Base-by-base conservation (phyloP, 2,797 vertebrate species). In the Paramormyrops hopkinsi region DNA sequence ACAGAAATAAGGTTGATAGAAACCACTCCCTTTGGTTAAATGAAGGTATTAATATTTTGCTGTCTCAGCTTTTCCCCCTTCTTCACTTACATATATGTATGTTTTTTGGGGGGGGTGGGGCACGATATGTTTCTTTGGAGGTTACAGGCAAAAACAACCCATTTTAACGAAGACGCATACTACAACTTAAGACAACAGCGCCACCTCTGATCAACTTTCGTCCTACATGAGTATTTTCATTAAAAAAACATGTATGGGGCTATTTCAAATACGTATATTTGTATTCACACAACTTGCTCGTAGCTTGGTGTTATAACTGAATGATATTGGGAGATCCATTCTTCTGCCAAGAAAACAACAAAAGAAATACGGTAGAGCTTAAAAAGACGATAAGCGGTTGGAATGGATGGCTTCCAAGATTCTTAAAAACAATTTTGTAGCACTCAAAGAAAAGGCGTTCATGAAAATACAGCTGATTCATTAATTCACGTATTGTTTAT, bases 1-100 rank as follows among this genome's bases (percentile, higher is more conserved):
- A 95, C 92, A 95, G 93, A 93, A 92, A 93, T 94, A 94, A 94
- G 94, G 92, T 94, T 94, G 94, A 95, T 92, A 62, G 85, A 91
- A 92, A 9, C 92, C 92, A 93, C 91, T 79, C 89, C 65, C 91
- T 91, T 92, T 91, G 93, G 92, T 91, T 92, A 93, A 96, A 96
- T 96, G 94, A 96, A 96, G 94, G 92, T 91, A 91, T 94, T 94
- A 94, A 93, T 93, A 91, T 93, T 90, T 91, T 11, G 19, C 51
- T 92, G 65, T 89, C 90, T 92, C 94, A 93, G 90, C 94, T 90
- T 46, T 93, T 14, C 29, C 11, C 25, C 62, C n/a, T 9, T 25
- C 3, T 65, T 65, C 29, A 29, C 25, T 4, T 62, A 53, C 0
- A 14, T 51, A 9, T 62, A 2, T 59, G n/a, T n/a, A n/a, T n/a